These are phyloP conservation scores for Perodicticus potto DNA, from an alignment of 2,797 vertebrate genomes.

Conservation along the genomic window DNA sequence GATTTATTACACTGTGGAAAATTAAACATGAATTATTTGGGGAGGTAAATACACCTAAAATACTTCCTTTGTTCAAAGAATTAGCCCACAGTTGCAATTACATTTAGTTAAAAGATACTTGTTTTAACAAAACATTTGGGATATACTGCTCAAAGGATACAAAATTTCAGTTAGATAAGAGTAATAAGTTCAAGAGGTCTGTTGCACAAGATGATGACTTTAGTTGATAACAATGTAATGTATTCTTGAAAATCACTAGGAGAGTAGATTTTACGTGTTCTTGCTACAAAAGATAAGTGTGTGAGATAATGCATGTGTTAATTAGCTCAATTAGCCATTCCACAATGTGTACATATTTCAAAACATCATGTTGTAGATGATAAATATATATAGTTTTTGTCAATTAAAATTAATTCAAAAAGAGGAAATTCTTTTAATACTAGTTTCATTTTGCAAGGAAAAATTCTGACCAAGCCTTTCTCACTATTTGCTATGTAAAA, in stretches of 20 bases:
- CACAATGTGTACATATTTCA: not conserved
- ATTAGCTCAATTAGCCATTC: not conserved
- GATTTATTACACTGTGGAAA: not conserved
- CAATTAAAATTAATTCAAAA: not conserved
- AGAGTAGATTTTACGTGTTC: not conserved
- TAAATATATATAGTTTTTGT: not conserved
- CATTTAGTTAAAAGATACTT: not conserved
- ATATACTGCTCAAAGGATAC: not conserved
- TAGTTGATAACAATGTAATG: not conserved
- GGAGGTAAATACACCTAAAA: not conserved
- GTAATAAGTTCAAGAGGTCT: not conserved
- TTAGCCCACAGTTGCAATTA: not conserved
- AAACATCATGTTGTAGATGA: not conserved
- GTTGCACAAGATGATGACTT: not conserved
- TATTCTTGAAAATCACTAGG: not conserved
- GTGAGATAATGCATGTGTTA: not conserved
- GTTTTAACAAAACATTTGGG: slow-evolving; percentile 10
- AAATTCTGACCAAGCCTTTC: not conserved
- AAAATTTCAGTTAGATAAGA: not conserved
- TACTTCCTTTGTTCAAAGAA: not conserved
- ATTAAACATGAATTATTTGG: not conserved
- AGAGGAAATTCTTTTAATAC: not conserved
- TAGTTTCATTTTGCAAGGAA: slow-evolving; percentile 8
- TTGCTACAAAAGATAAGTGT: not conserved
- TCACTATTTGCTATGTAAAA: not conserved